Conservation (phyloP, 1,140 invertebrate species). For the Araneus ventricosus region DNA sequence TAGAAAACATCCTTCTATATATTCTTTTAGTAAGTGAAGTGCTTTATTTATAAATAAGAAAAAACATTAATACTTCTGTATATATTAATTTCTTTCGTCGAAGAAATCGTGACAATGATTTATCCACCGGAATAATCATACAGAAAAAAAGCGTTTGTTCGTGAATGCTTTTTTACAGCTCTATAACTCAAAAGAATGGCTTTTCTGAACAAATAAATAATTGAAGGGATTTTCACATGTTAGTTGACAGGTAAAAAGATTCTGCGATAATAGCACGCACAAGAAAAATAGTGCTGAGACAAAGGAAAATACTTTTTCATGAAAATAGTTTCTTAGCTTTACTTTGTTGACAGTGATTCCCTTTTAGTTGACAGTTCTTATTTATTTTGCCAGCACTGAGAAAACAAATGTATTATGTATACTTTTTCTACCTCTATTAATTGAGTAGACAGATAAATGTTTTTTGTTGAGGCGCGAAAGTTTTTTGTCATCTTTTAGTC, state of each 20-base stretch:
- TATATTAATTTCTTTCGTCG: background rate
- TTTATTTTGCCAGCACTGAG: background rate
- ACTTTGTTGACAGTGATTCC: background rate
- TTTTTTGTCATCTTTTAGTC: too few relatives aligned
- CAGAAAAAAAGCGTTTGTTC: background rate
- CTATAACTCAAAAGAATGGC: background rate
- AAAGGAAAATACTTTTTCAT: background rate
- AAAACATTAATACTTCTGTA: background rate
- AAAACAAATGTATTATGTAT: background rate
- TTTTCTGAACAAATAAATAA: background rate
- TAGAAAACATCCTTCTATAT: too few relatives aligned
- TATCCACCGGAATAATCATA: background rate
- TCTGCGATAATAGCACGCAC: background rate
- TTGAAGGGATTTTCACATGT: constrained; percentile 1
- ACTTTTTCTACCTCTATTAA: background rate
- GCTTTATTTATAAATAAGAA: background rate
- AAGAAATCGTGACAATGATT: constrained; percentile 21
- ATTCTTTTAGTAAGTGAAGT: background rate
- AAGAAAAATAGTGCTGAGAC: background rate
- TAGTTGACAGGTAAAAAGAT: background rate
- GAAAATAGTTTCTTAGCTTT: background rate
- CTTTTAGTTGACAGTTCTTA: background rate
- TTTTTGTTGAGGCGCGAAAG: too few relatives aligned
- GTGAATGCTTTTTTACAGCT: background rate
- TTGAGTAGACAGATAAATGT: too few relatives aligned